These are phyloP conservation scores for Mayetiola destructor DNA, from an alignment of 2,888 invertebrate genomes.

Conservation along the genomic window DNA sequence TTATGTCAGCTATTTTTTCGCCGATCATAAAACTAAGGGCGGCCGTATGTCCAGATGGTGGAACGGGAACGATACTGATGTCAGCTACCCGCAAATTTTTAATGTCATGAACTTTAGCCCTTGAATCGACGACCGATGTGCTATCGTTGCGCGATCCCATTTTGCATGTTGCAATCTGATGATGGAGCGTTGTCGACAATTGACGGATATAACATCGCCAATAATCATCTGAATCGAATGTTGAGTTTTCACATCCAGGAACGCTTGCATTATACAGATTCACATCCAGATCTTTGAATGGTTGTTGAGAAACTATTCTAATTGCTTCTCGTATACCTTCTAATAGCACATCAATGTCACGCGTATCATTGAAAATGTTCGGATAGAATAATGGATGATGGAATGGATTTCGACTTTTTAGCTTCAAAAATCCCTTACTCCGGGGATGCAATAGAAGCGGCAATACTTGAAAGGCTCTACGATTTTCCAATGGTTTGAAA, in stretches of 20 bases:
- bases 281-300: constrained; percentile 44
- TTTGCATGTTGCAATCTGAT: constrained; percentile 46
- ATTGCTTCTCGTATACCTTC: constrained; percentile 47
- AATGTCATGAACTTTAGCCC: constrained; percentile 33
- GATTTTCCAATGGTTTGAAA: constrained; percentile 29
- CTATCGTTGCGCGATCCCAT: constrained; percentile 42
- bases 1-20: constrained; percentile 36
- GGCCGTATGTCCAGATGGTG: constrained; percentile 36
- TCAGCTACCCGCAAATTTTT: constrained; percentile 33
- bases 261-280: constrained; percentile 45
- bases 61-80: constrained; percentile 35
- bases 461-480: constrained; percentile 37
- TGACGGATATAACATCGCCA: constrained; percentile 52
- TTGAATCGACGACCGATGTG: constrained; percentile 40
- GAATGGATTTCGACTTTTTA: constrained; percentile 40
- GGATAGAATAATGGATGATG: constrained; percentile 45
- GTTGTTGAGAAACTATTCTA: constrained; percentile 42
- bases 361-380: constrained; percentile 43
- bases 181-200: constrained; percentile 55
- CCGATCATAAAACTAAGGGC: constrained; percentile 37
- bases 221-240: constrained; percentile 50
- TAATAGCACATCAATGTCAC: constrained; percentile 49
- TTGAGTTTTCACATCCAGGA: constrained; percentile 42
- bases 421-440: constrained; percentile 42
- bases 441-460: constrained; percentile 45